These are phyloP conservation scores for Phyllotreta cruciferae DNA, from an alignment of 2,888 invertebrate genomes.

Conservation along the genomic window DNA sequence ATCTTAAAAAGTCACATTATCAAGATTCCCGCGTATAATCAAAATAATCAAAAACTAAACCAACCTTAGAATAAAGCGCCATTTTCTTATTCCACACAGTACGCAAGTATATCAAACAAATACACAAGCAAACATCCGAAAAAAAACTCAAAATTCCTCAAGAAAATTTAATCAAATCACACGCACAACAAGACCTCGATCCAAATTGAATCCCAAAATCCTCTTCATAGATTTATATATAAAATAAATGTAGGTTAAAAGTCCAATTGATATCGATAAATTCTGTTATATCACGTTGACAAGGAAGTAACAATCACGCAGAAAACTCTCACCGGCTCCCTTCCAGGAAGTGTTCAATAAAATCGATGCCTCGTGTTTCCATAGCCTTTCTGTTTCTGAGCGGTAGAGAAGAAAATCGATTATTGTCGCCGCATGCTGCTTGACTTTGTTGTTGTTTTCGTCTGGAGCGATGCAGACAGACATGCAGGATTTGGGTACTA, in stretches of 20 bases:
- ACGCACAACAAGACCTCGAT: slow-evolving; percentile 18
- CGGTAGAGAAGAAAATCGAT: too few species aligned
- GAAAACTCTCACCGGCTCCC: not conserved
- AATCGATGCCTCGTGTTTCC: slow-evolving; percentile 15
- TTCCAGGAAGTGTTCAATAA: slow-evolving; percentile 20
- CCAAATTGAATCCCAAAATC: slow-evolving; percentile 15
- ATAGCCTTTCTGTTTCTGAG: too few species aligned
- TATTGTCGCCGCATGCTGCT: too few species aligned
- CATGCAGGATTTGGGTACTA: too few species aligned
- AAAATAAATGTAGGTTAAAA: slow-evolving; percentile 35
- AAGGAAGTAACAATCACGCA: slow-evolving; percentile 32
- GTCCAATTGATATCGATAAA: slow-evolving; percentile 32
- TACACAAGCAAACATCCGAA: slow-evolving; percentile 5
- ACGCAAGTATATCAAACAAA: slow-evolving; percentile 1
- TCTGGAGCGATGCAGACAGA: too few species aligned
- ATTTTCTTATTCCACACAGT: slow-evolving; percentile 9
- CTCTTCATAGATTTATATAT: slow-evolving; percentile 35
- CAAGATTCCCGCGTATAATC: not conserved
- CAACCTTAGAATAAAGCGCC: slow-evolving; percentile 20
- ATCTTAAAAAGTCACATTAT: not conserved
- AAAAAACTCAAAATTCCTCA: not conserved
- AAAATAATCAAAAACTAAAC: slow-evolving; percentile 15
- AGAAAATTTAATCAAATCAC: slow-evolving; percentile 12
- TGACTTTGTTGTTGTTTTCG: too few species aligned
- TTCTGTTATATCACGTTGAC: slow-evolving; percentile 31